Conservation (phyloP, 2,113 vertebrate genomes). For the Isurus oxyrinchus region DNA sequence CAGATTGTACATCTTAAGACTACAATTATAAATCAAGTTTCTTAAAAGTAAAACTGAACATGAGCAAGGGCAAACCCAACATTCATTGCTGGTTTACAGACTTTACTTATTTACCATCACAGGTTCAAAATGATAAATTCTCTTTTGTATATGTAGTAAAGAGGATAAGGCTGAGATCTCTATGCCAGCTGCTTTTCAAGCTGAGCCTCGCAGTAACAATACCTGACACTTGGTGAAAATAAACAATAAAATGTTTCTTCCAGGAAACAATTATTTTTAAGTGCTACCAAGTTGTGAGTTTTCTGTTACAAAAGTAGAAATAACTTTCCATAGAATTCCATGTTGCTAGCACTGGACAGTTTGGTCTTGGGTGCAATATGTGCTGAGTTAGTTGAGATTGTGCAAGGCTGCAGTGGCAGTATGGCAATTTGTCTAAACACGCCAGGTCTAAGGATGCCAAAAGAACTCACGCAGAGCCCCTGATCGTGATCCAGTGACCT, state of each 20-base stretch:
- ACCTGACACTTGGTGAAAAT: neutral
- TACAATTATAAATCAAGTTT: neutral
- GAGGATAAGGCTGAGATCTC: neutral
- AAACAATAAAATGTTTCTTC: neutral
- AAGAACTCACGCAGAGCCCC: neutral
- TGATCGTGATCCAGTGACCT: constrained; percentile 16
- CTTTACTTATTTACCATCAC: neutral
- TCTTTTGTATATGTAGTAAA: neutral
- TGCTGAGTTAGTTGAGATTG: neutral
- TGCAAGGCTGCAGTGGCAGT: neutral
- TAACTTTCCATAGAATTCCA: neutral
- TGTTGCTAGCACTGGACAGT: neutral
- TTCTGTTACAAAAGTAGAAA: neutral
- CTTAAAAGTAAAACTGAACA: neutral
- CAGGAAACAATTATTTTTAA: neutral
- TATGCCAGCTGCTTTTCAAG: neutral
- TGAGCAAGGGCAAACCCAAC: neutral
- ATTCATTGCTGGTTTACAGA: neutral
- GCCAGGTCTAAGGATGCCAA: neutral
- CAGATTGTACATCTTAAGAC: neutral
- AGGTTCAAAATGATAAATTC: neutral
- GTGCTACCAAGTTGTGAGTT: neutral
- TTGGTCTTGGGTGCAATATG: neutral
- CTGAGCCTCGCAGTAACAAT: neutral
- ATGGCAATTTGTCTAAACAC: neutral